These are phyloP conservation scores for Macropus fuliginosus DNA, from an alignment of 2,797 vertebrate species.

Conservation along the genomic window DNA sequence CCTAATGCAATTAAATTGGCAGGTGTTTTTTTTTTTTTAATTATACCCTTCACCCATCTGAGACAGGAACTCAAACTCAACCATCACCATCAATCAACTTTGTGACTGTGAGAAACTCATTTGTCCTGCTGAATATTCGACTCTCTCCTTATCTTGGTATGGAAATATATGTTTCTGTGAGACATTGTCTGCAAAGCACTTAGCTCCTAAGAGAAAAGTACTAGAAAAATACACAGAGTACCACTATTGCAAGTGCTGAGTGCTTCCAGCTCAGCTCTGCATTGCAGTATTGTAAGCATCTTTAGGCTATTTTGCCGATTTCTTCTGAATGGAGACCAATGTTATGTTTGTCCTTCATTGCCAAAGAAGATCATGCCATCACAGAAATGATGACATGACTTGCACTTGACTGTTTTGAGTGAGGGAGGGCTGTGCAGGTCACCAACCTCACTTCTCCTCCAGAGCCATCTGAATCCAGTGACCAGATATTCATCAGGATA, in stretches of 20 bases:
- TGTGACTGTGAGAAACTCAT: constrained; percentile 43
- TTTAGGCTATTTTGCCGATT: background rate
- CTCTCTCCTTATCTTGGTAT: background rate
- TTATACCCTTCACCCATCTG: background rate
- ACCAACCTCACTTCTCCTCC: no score
- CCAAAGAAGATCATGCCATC: no score
- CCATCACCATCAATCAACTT: constrained; percentile 3
- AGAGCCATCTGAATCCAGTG: no score
- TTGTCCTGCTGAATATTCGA: background rate
- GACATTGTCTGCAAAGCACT: constrained; percentile 22
- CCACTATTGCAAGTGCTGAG: background rate
- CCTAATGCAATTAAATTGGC: constrained; percentile 5
- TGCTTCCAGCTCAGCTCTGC: constrained; percentile 6
- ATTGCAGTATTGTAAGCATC: background rate
- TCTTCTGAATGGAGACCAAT: constrained; percentile 16
- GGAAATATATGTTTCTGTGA: background rate
- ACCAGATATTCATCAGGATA: no score
- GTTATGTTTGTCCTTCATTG: no score
- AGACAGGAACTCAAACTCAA: background rate
- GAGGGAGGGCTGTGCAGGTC: no score
- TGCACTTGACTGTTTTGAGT: no score
- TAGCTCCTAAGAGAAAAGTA: constrained; percentile 28
- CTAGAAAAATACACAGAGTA: background rate
- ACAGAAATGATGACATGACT: no score
- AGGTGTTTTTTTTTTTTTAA: background rate